Evolutionary conservation across 2,888 invertebrate genomes (phyloP).

Genomic region (Lasioglossum lativentre): DNA sequence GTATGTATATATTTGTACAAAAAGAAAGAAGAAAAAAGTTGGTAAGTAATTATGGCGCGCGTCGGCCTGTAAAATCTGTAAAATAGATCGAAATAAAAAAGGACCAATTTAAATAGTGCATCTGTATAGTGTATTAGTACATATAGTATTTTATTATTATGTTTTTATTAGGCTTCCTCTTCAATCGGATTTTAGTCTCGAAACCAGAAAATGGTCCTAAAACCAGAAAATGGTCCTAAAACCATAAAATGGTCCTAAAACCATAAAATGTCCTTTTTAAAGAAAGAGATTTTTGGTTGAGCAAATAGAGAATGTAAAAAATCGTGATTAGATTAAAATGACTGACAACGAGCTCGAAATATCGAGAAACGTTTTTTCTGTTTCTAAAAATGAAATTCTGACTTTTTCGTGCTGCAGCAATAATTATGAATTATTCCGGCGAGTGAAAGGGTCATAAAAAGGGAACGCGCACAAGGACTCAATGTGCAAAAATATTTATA

Average conservation of each 20-base stretch:
- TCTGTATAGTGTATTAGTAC: constrained; percentile 76
- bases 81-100: constrained; percentile 66
- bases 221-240: no score
- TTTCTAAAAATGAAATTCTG: no score
- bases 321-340: no score
- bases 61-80: constrained; percentile 66
- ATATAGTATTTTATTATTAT: constrained; percentile 62
- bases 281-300: not conserved
- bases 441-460: not conserved
- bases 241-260: not conserved
- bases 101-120: constrained; percentile 83
- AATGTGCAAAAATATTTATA: not conserved
- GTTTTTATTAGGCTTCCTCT: constrained; percentile 73
- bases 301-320: not conserved
- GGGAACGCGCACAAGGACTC: not conserved
- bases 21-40: constrained; percentile 37
- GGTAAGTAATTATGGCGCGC: constrained; percentile 42
- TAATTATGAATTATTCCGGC: no score
- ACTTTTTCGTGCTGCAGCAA: no score
- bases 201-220: not conserved
- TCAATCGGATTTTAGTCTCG: no score
- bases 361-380: no score
- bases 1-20: constrained; percentile 76
- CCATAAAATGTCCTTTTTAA: not conserved
- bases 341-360: no score